These are phyloP conservation scores for Mobula hypostoma DNA, from an alignment of 2,113 vertebrate genomes.

Conservation along the genomic window DNA sequence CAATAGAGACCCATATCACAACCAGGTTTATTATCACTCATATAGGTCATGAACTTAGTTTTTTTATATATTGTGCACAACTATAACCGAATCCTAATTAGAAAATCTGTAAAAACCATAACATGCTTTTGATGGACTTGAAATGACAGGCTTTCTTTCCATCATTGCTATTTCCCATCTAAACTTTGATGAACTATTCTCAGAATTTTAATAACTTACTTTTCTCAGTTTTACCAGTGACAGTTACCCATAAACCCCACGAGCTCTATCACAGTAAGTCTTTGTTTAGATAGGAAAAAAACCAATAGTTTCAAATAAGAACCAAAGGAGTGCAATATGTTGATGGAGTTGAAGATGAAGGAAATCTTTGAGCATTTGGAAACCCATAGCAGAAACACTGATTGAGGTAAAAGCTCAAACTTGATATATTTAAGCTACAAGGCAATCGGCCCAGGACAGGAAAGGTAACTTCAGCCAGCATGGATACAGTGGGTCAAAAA, in stretches of 20 bases:
- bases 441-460: no score
- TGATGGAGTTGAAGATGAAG: no score
- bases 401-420: no score
- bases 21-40: no score
- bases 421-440: no score
- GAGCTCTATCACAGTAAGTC: background rate
- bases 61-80: background rate
- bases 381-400: no score
- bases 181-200: background rate
- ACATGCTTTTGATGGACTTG: background rate
- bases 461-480: no score
- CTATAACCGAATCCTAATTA: background rate
- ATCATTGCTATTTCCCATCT: background rate
- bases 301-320: background rate
- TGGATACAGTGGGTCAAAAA: no score
- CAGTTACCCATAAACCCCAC: background rate
- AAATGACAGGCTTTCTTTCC: background rate
- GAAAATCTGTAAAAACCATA: background rate
- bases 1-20: no score
- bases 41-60: no score
- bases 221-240: background rate
- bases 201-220: background rate
- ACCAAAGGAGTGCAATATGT: background rate
- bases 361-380: no score
- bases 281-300: background rate